A percentile compares a stretch with the other conserved stretches of the same genome.
Evolutionary conservation across 2,797 vertebrate species (phyloP).

Genomic region (Denticeps clupeoides): DNA sequence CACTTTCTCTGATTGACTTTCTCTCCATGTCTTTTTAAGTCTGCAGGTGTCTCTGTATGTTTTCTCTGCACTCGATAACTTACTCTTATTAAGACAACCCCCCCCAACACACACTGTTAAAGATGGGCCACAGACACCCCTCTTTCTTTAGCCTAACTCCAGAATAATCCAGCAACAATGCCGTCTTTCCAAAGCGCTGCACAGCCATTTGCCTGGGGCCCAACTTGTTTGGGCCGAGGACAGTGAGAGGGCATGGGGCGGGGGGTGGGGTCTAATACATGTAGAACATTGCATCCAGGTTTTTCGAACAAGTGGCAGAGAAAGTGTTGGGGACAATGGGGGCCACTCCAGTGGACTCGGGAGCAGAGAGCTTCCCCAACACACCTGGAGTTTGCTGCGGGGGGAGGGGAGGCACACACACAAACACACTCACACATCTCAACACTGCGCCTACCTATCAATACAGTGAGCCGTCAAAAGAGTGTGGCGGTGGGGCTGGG

Average conservation of each 20-base stretch:
- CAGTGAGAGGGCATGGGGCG: constrained; percentile 21
- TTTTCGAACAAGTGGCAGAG: constrained; percentile 65
- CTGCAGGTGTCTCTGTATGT: constrained; percentile 49
- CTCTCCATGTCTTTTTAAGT: constrained; percentile 13
- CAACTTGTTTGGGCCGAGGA: constrained; percentile 39
- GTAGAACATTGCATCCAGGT: constrained; percentile 68
- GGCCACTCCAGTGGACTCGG: neutral
- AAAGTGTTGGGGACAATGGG: constrained; percentile 63
- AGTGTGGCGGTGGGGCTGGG: constrained; percentile 23
- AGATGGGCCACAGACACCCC: constrained; percentile 52
- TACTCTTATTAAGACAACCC: constrained; percentile 38
- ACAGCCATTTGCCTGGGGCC: constrained; percentile 53
- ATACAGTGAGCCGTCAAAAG: constrained; percentile 48
- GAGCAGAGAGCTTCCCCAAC: constrained; percentile 36
- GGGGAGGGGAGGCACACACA: constrained; percentile 24
- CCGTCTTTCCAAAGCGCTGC: constrained; percentile 61
- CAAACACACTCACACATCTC: constrained; percentile 34
- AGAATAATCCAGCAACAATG: constrained; percentile 84
- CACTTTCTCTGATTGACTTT: neutral
- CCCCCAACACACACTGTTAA: constrained; percentile 23
- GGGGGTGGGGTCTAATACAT: constrained; percentile 48
- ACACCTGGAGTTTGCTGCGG: constrained; percentile 91
- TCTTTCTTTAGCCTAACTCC: constrained; percentile 56
- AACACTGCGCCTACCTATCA: constrained; percentile 46
- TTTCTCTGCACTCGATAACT: constrained; percentile 34